Base-by-base conservation (phyloP, 2,888 invertebrate genomes). In the Xiphydria camelus region DNA sequence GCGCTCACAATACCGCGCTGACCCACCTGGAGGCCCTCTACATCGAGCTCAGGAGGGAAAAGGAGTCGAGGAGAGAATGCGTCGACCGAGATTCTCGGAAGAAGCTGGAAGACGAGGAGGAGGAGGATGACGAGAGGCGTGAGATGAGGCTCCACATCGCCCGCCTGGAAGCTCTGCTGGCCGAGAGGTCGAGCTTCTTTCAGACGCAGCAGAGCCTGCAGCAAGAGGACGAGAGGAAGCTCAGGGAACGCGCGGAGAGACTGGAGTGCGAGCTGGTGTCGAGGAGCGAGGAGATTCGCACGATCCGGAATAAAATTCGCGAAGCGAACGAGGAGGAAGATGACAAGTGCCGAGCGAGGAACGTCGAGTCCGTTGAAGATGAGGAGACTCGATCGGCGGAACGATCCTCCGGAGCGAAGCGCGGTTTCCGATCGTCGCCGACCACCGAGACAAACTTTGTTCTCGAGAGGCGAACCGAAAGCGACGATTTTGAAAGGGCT, bases 1-100 rank as follows among this genome's bases (percentile, higher is more conserved):
- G 60, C 0, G 69, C 71, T 0, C 70, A 75, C 45, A 65, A 55
- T 32, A 61, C 62, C 2, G 64, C 69, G 2, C 26, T 75, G n/a
- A 53, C 52, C 1, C 73, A 69, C 34, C 46, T 72, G 38, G 69
- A 72, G 26, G 50, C 59, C 4, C 45, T 73, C 6, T 71, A 73
- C 41, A 26, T 55, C 3, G 68, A 72, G 26, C 31, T 73, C 7
- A 55, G 51, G 20, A 60, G 49, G 18, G 59, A 59, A 31, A 47
- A 51, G 17, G 21, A 19, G 23, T 26, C 34, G 4, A 9, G 5
- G 19, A 19, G 4, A 3, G 34, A 34, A 40, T 20, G 14, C 5
- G 17, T 18, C 20, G 26, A 23, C 15, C 2, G 45, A 3, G 19
- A 34, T n/a, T 34, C 34, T 17, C 12, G 4, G 18, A 33, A 17